Conservation (phyloP, 2,113 vertebrate genomes). For the Clinocottus analis region DNA sequence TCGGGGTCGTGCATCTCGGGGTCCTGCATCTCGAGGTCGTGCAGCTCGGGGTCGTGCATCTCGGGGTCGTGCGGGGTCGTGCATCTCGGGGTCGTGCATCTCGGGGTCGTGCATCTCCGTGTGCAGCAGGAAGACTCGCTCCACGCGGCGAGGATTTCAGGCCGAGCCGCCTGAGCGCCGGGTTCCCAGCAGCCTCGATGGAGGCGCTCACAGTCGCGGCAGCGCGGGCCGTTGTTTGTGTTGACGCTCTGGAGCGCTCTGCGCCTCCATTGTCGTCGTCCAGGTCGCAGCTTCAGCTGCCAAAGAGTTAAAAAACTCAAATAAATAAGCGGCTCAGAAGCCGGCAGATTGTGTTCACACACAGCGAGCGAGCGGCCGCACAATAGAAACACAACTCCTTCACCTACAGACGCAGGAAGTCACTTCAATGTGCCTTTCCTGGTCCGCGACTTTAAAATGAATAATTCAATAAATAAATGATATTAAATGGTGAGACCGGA, state of each 20-base stretch:
- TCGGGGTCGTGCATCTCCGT: slow-evolving; percentile 15
- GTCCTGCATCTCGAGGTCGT: too few species aligned
- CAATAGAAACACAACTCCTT: slow-evolving; percentile 45
- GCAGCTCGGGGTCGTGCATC: too few species aligned
- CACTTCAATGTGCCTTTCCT: slow-evolving; percentile 81
- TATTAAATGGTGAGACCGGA: slow-evolving; percentile 86
- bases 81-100: too few species aligned
- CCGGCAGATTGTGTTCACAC: slow-evolving; percentile 74
- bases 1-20: too few species aligned
- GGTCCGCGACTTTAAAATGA: slow-evolving; percentile 74
- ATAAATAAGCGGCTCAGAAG: too few species aligned
- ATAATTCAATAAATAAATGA: slow-evolving; percentile 85
- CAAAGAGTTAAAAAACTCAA: slow-evolving; percentile 48
- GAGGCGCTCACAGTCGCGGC: too few species aligned
- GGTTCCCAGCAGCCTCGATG: slow-evolving; percentile 76
- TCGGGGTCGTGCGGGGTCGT: too few species aligned
- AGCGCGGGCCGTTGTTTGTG: slow-evolving; percentile 35
- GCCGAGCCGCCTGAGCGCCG: slow-evolving; percentile 61
- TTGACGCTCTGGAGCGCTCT: slow-evolving; percentile 60
- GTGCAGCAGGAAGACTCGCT: slow-evolving; percentile 78
- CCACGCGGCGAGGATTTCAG: slow-evolving; percentile 65
- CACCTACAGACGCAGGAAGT: slow-evolving; percentile 78
- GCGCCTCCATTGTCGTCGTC: slow-evolving; percentile 47
- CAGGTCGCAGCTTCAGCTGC: slow-evolving; percentile 23
- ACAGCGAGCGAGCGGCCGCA: slow-evolving; percentile 49